A percentile compares a stretch with the other conserved stretches of the same genome.
Evolutionary conservation across 2,797 vertebrate species (phyloP).

Genomic region (Anomalospiza imberbis): DNA sequence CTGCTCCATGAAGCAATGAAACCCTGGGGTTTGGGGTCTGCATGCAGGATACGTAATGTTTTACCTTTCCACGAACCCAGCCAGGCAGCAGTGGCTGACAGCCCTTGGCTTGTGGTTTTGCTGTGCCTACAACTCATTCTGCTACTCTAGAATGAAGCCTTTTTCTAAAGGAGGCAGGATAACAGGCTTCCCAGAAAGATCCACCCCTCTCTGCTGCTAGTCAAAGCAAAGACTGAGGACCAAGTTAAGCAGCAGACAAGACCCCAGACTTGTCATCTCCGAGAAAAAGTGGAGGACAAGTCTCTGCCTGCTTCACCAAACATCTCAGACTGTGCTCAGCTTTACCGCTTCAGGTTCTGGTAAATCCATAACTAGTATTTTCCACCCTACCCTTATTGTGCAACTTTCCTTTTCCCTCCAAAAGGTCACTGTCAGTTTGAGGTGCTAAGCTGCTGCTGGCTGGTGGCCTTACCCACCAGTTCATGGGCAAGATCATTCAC

Average conservation of each 20-base stretch:
- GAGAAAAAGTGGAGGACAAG: rapidly evolving
- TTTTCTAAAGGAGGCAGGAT: background rate
- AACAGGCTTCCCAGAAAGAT: background rate
- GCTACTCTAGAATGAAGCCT: background rate
- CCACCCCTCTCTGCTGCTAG: background rate
- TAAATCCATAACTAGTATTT: background rate
- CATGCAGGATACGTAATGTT: rapidly evolving
- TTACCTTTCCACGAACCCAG: background rate
- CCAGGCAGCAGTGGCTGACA: background rate
- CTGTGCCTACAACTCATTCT: background rate
- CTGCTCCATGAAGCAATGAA: background rate
- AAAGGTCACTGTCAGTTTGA: background rate
- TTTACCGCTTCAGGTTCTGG: background rate
- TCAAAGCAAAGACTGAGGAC: background rate
- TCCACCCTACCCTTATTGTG: background rate
- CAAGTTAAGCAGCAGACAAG: background rate
- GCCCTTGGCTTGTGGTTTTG: background rate
- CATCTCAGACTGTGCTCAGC: background rate
- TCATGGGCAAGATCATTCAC: background rate
- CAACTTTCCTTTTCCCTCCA: background rate
- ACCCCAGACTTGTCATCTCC: background rate
- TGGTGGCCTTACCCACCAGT: background rate
- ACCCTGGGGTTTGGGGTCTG: background rate
- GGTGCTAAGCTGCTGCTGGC: background rate
- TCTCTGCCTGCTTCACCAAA: background rate